Conservation (phyloP, 2,797 vertebrate species). For the Scyliorhinus canicula region DNA sequence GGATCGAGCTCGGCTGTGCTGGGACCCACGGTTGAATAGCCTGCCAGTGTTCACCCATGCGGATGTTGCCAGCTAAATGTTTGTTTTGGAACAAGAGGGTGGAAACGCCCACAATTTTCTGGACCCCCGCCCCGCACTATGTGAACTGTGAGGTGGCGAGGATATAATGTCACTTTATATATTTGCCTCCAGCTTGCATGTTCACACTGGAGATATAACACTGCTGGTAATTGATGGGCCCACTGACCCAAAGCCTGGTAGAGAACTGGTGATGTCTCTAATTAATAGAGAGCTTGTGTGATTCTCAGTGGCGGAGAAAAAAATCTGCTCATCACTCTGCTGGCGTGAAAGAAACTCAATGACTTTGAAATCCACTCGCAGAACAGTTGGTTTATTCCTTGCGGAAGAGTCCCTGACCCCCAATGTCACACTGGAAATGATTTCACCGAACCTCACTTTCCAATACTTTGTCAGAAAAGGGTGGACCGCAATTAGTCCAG, state of each 20-base stretch:
- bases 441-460: neutral
- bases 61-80: neutral
- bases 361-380: neutral
- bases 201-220: neutral
- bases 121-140: neutral
- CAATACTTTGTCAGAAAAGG: neutral
- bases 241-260: too few species aligned
- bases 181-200: neutral
- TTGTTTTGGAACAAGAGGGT: neutral
- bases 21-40: neutral
- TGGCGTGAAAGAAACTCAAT: neutral
- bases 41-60: neutral
- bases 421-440: neutral
- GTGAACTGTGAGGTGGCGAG: neutral
- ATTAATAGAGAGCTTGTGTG: constrained; percentile 7
- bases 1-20: neutral
- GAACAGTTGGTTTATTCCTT: neutral
- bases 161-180: neutral
- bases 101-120: neutral
- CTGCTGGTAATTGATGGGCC: neutral
- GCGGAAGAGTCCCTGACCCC: neutral
- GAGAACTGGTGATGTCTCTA: neutral
- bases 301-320: neutral
- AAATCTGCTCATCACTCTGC: neutral
- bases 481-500: neutral